Conservation (phyloP, 2,888 invertebrate genomes). For the Malacosoma neustria region DNA sequence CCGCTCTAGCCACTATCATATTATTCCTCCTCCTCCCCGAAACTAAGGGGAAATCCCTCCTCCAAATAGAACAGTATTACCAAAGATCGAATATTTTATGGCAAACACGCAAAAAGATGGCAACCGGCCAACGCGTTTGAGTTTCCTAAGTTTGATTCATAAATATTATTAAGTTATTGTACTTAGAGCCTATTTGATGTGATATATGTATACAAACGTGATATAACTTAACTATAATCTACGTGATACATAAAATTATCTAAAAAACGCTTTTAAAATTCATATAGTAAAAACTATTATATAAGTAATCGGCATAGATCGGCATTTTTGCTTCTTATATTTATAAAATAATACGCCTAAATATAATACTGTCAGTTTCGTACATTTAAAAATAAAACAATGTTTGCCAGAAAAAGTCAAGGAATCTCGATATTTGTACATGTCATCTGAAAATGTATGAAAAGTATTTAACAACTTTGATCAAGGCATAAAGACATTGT, state of each 20-base stretch:
- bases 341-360: too few species aligned
- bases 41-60: slow-evolving; percentile 81
- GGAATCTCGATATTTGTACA: too few species aligned
- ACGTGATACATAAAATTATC: slow-evolving; percentile 6
- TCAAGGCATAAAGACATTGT: neutral
- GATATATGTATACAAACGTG: slow-evolving; percentile 5
- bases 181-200: slow-evolving; percentile 14
- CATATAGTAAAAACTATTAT: too few species aligned
- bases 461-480: too few species aligned
- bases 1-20: slow-evolving; percentile 77
- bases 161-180: slow-evolving; percentile 11
- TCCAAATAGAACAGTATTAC: slow-evolving; percentile 87
- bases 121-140: slow-evolving; percentile 38
- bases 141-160: slow-evolving; percentile 8
- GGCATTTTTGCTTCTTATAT: too few species aligned
- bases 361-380: too few species aligned
- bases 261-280: too few species aligned
- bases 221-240: neutral
- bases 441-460: too few species aligned
- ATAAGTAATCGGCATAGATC: too few species aligned
- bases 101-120: slow-evolving; percentile 62
- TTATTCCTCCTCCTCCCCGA: slow-evolving; percentile 82
- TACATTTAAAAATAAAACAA: too few species aligned
- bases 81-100: slow-evolving; percentile 78
- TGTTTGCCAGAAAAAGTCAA: too few species aligned